These are phyloP conservation scores for Papilio xuthus DNA, from an alignment of 1,140 invertebrate genomes.

Conservation along the genomic window DNA sequence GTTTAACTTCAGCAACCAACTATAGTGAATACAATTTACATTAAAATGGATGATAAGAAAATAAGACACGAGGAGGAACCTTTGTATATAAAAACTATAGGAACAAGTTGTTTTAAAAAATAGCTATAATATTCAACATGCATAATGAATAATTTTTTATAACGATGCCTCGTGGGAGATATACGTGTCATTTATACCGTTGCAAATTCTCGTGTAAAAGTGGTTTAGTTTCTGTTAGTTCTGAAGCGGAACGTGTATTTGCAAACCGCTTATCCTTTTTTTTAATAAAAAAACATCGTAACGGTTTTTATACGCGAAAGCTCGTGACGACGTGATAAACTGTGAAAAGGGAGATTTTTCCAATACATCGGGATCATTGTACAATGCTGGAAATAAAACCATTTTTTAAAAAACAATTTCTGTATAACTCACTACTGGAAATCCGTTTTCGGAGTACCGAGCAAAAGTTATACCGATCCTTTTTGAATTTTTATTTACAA, in stretches of 20 bases:
- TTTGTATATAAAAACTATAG: too few species aligned
- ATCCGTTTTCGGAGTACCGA: not conserved
- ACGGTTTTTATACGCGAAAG: not conserved
- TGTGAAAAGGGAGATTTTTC: not conserved
- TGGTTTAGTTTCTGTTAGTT: conserved; percentile 16
- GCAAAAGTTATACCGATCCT: not conserved
- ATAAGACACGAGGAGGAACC: too few species aligned
- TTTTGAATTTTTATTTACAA: not conserved
- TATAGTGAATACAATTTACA: too few species aligned
- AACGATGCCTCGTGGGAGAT: not conserved
- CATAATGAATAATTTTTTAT: not conserved
- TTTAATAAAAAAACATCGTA: not conserved
- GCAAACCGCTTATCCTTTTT: conserved; percentile 1
- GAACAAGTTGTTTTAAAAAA: too few species aligned
- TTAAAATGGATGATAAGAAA: too few species aligned
- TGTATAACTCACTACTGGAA: not conserved
- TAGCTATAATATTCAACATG: too few species aligned
- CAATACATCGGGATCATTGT: not conserved
- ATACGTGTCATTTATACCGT: not conserved
- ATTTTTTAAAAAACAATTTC: not conserved
- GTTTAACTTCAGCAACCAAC: too few species aligned
- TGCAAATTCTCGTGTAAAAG: not conserved
- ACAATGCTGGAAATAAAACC: not conserved
- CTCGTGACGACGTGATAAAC: not conserved
- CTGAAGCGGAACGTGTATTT: not conserved